Evolutionary conservation across 1,140 invertebrate genomes (phyloP), one percentile per base, ranked within the genome.

Genomic region (Palaemon carinicauda): DNA sequence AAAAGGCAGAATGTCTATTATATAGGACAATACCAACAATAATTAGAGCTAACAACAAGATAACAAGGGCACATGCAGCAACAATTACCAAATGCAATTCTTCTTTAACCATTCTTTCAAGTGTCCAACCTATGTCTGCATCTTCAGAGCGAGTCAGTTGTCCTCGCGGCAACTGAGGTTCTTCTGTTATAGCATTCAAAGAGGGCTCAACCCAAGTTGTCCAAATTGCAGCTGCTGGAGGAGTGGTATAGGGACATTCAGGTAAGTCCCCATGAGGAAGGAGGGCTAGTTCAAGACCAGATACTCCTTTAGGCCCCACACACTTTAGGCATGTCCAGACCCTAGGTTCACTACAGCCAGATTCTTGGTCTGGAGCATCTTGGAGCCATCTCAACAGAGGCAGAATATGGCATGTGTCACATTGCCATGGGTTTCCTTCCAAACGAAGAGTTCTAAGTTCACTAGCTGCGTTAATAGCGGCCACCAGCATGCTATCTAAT

Each of bases 401-500:
- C n/a, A 89, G 82, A 71, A 91, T 91, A 83, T 90, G 90, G 85
- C 95, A 95, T 88, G 93, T 91, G 90, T 95, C 94, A 90, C 95
- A 95, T 29, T 89, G 86, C 94, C 94, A 95, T 5, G 93, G 93
- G 91, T 95, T 95, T 24, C 92, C 92, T 33, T 94, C 92, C 83
- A 95, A 90, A 89, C 93, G 92, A 0, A 95, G 89, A 21, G 82
- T 56, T 75, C 86, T 33, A 91, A 91, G 21, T 80, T 86, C 60
- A 86, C 73, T 17, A 91, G 92, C 19, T 91, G 91, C 83, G 93
- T 93, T 73, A 94, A 90, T 80, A 92, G 90, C 31, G 50, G 92
- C 91, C 71, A 95, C 89, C n/a, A 94, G 90, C 52, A 92, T 90
- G 80, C 94, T 92, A 56, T 93, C 93, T 60, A 95, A 90, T 0